These are phyloP conservation scores for Drosophila sproati DNA, from an alignment of 1,140 invertebrate genomes.

Conservation along the genomic window DNA sequence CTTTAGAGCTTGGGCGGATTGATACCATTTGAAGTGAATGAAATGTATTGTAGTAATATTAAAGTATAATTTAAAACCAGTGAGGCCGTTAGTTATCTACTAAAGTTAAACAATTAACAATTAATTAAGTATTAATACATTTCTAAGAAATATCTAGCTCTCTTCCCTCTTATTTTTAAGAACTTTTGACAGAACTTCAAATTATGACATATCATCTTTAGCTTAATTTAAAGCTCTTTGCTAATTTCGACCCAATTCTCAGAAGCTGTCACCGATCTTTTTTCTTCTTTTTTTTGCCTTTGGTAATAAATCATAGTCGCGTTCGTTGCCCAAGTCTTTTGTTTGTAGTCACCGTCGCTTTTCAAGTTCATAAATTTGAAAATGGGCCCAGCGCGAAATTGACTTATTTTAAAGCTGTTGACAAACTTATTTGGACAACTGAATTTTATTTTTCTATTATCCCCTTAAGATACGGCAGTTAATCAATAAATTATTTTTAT, in stretches of 20 bases:
- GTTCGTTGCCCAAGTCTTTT: slow-evolving; percentile 61
- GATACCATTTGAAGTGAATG: slow-evolving; percentile 4
- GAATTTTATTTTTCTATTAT: neutral
- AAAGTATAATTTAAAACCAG: neutral
- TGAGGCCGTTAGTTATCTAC: neutral
- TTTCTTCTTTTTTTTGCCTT: slow-evolving; percentile 19
- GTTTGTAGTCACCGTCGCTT: slow-evolving; percentile 43
- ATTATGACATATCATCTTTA: slow-evolving; percentile 57
- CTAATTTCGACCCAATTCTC: slow-evolving; percentile 79
- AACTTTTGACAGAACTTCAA: neutral
- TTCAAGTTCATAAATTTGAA: slow-evolving; percentile 74
- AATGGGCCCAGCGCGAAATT: slow-evolving; percentile 37
- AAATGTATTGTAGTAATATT: neutral
- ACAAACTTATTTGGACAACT: neutral
- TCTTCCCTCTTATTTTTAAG: neutral
- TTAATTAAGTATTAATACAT: too few species aligned
- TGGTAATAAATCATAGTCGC: slow-evolving; percentile 66
- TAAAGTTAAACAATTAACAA: too few species aligned
- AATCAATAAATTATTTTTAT: slow-evolving; percentile 14
- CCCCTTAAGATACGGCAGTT: neutral
- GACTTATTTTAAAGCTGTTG: slow-evolving; percentile 23
- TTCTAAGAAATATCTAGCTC: too few species aligned
- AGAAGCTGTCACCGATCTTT: slow-evolving; percentile 36
- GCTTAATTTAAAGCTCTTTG: slow-evolving; percentile 51
- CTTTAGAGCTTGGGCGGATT: slow-evolving; percentile 19